Conservation (phyloP, 2,113 vertebrate species). For the Rhea pennata region DNA sequence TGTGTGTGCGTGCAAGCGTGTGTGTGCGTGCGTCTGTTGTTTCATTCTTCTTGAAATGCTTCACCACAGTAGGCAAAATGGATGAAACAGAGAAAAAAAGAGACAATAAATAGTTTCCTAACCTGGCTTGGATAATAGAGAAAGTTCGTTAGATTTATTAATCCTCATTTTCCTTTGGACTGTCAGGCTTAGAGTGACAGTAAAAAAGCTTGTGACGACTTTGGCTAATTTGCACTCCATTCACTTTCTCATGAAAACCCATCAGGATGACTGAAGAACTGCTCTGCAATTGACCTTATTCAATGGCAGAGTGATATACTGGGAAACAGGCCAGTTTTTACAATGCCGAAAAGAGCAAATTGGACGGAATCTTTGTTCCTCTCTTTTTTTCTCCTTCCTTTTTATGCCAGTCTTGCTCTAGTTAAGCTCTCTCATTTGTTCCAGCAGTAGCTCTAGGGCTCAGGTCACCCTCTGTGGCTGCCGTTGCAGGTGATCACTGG, state of each 20-base stretch:
- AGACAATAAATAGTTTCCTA: constrained; percentile 78
- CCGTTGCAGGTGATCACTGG: constrained; percentile 72
- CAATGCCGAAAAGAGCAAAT: constrained; percentile 86
- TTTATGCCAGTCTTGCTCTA: constrained; percentile 73
- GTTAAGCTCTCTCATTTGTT: constrained; percentile 79
- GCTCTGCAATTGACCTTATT: constrained; percentile 81
- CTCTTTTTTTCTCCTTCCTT: constrained; percentile 67
- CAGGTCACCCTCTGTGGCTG: constrained; percentile 74
- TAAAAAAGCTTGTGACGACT: constrained; percentile 80
- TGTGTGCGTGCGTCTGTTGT: constrained; percentile 36
- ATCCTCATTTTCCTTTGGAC: constrained; percentile 77
- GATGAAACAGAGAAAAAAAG: constrained; percentile 58
- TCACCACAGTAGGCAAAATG: constrained; percentile 59
- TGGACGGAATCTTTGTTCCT: constrained; percentile 83
- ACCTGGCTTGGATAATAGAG: constrained; percentile 74
- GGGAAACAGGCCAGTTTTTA: constrained; percentile 83
- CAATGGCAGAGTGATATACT: constrained; percentile 81
- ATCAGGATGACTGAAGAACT: constrained; percentile 79
- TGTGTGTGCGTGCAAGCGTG: constrained; percentile 42
- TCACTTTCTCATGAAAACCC: constrained; percentile 82
- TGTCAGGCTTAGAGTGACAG: constrained; percentile 80
- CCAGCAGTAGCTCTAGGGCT: constrained; percentile 64
- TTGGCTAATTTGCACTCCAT: constrained; percentile 86
- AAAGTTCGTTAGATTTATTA: constrained; percentile 75
- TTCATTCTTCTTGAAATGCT: constrained; percentile 64